Base-by-base conservation (phyloP, 1,140 invertebrate genomes). In the Drosophila ohnishii region DNA sequence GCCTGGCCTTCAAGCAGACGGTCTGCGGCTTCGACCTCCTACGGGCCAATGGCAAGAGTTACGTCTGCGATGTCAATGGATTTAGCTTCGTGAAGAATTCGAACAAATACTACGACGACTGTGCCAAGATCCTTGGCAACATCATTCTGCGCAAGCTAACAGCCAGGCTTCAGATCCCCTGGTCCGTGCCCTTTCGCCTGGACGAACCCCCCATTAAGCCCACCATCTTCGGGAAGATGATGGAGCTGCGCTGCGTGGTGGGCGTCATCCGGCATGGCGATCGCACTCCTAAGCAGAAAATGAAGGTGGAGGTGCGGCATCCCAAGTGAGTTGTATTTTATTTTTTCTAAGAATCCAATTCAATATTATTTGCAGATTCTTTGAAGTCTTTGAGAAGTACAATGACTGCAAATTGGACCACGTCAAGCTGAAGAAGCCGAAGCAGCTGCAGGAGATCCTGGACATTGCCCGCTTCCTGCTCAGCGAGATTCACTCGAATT, bases 81-180 rank as follows among this genome's bases (percentile, higher is more conserved):
- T 99, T 99, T 92, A 99, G 98, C 91, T 99, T 99, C 93, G 99
- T 99, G 9, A 99, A 99, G 91, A 99, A 99, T 92, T 99, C 98
- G 0, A 98, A 97, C 90, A 99, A 99, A 91, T 99, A 99, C 93
- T 99, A 99, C 91, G 99, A 99, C 92, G 99, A 99, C 91, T 99
- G 98, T 92, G 98, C 98, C 6, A 98, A 99, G 92, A 99, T 99
- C 66, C 93, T 99, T 57, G 97, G 97, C 37, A 98, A 98, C 87
- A 94, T 94, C 93, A 98, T 99, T 48, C 92, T 99, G 25, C 93
- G 98, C 58, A 97, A 98, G 91, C 92, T 99, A 34, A 98, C 98
- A 6, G 98, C 98, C 0, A 98, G 97, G n/a, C 92, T 99, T 25
- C 97, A 99, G 88, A 99, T 99, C 80, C 98, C 98, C 1, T 99